Evolutionary conservation across 1,140 invertebrate genomes (phyloP), one percentile per base, ranked within the genome.

Genomic region (Drosophila quadrilineata): DNA sequence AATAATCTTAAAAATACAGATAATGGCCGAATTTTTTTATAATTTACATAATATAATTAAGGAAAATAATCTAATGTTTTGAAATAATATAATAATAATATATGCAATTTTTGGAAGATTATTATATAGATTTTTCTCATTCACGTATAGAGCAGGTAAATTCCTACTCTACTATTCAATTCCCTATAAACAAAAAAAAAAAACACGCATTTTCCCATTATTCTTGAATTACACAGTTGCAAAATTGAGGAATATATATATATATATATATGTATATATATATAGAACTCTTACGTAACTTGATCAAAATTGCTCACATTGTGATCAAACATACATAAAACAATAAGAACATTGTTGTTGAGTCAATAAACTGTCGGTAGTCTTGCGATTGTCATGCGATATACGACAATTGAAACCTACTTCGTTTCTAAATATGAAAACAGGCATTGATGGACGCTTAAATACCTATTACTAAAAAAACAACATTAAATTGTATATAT

Each of bases 341-440:
- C 60, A 62, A 50, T 53, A 16, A 45, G 56, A 33, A 56, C 48
- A 79, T 62, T 62, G 59, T 62, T 62, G 59, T 64, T 70, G 75
- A 56, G 75, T 80, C 76, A 79, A 80, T 80, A 79, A 80, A 75
- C 70, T 53, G 36, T 65, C 38, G 46, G 10, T 28, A 62, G 26
- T 59, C 45, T 54, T 56, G 26, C 41, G 41, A 56, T 67, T 59
- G 26, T 41, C 60, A 69, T 52, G 52, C 56, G 62, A 84, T 54
- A 19, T 26, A n/a, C n/a, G 33, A 54, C 49, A 56, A 48, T 53
- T 68, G 26, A 14, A 43, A 41, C 19, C 35, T 50, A 43, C 41
- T 52, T 33, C 26, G 8, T 16, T 8, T n/a, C n/a, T n/a, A 8
- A 40, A 43, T 12, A 16, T 4, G 5, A 3, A 31, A n/a, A 9